Evolutionary conservation across 2,113 vertebrate genomes (phyloP), one percentile per base, ranked within the genome.

Genomic region (Mixornis gularis): DNA sequence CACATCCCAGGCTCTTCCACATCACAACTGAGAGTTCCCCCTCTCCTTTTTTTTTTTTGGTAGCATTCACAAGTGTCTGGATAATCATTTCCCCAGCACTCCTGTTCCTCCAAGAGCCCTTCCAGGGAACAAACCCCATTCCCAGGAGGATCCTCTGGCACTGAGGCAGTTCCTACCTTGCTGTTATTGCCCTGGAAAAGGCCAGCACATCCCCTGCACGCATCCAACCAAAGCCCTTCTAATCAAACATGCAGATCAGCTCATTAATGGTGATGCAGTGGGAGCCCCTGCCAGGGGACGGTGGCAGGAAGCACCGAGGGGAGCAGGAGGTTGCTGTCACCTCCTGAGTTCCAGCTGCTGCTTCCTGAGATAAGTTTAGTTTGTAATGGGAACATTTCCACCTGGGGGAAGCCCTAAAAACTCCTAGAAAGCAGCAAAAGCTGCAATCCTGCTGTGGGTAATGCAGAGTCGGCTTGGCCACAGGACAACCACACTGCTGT

Each of bases 381-480:
- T 62, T 49, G n/a, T 5, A 38, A 64, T 2, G 18, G 59, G 85
- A 56, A 51, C 36, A 6, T 60, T 89, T 68, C 68, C 59, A 87
- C 81, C 69, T 27, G 51, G 22, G 71, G 40, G 26, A 83, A 91
- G 64, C 55, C 69, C 88, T 60, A 15, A 51, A 72, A 84, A 2
- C 46, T 80, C 72, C 51, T 27, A 30, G 72, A 84, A 84, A 68
- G 85, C 80, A 46, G 40, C 3, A n/a, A 86, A 68, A 89, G 87
- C 41, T 40, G 58, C n/a, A 77, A 80, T 38, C 49, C 44, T 58
- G 34, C 53, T 6, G 1, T 7, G 46, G 56, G 26, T 32, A 24
- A 40, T 0, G 1, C 48, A 32, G 21, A 11, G 62, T 3, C 38
- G 7, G 65, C 27, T 4, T 58, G 38, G 8, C 17, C 26, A 3